Evolutionary conservation across 2,797 vertebrate genomes (phyloP).

Genomic region (Pyrocephalus nanus): DNA sequence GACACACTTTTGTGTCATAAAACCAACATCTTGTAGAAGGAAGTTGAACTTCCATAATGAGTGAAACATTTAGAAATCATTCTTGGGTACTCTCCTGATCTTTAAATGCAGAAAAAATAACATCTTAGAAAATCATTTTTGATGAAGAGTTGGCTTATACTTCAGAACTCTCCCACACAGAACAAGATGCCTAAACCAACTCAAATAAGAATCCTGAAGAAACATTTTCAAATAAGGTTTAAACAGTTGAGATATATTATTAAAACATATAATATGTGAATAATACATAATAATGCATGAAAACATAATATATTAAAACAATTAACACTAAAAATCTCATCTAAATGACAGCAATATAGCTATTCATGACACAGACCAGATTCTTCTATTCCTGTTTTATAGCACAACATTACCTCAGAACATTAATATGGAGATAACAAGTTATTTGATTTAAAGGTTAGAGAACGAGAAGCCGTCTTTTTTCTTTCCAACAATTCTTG

Average conservation of each 20-base stretch:
- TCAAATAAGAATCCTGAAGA: not conserved
- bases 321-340: not conserved
- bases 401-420: slow-evolving; percentile 23
- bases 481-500: not conserved
- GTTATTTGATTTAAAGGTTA: slow-evolving; percentile 22
- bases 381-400: slow-evolving; percentile 10
- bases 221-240: not conserved
- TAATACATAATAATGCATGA: not conserved
- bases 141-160: not conserved
- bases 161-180: not conserved
- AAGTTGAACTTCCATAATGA: slow-evolving; percentile 45
- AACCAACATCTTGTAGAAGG: slow-evolving; percentile 48
- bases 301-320: not conserved
- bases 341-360: not conserved
- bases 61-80: slow-evolving; percentile 51
- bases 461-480: not conserved
- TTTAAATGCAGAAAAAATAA: slow-evolving; percentile 16
- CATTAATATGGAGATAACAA: not conserved
- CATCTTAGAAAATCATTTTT: not conserved
- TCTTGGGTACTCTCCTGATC: slow-evolving; percentile 12
- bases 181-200: not conserved
- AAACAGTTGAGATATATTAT: not conserved
- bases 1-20: slow-evolving; percentile 65
- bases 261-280: not conserved
- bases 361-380: slow-evolving; percentile 6